Evolutionary conservation across 2,113 vertebrate genomes (phyloP).

Genomic region (Nanger granti): DNA sequence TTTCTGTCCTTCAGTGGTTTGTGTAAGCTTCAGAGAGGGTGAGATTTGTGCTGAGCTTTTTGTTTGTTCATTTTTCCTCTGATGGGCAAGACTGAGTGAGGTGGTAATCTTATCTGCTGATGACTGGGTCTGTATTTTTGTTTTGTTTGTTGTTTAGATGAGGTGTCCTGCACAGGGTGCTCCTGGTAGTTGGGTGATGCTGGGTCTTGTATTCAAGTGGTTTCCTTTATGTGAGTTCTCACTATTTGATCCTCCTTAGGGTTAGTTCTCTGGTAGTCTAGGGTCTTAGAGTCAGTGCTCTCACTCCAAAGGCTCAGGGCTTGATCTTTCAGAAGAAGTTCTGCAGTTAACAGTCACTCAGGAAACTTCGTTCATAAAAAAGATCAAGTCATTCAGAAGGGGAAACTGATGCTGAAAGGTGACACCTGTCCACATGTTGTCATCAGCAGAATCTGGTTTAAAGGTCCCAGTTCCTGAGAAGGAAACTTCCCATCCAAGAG

Average conservation of each 20-base stretch:
- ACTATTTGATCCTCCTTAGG: not conserved
- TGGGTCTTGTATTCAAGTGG: not conserved
- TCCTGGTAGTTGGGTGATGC: not conserved
- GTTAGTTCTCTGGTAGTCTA: not conserved
- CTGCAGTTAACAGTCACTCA: not conserved
- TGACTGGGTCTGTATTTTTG: not conserved
- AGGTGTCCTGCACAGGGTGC: not conserved
- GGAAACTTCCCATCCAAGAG: not conserved
- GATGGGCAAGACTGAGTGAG: not conserved
- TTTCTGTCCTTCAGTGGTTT: not conserved
- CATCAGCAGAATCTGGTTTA: not conserved
- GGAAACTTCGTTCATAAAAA: not conserved
- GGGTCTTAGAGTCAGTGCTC: not conserved
- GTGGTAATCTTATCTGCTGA: not conserved
- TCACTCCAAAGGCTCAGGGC: not conserved
- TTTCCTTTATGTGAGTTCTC: not conserved
- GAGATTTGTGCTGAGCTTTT: not conserved
- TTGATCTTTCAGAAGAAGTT: not conserved
- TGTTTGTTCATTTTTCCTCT: not conserved
- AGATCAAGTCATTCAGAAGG: not conserved
- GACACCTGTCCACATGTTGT: rapidly evolving
- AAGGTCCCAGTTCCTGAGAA: not conserved
- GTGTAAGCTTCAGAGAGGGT: not conserved
- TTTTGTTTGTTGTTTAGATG: not conserved
- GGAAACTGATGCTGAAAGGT: not conserved